Percentiles rank a stretch among this genome's conserved stretches.
Evolutionary conservation across 1,140 invertebrate genomes (phyloP).

Genomic region (Drosophila obscura): DNA sequence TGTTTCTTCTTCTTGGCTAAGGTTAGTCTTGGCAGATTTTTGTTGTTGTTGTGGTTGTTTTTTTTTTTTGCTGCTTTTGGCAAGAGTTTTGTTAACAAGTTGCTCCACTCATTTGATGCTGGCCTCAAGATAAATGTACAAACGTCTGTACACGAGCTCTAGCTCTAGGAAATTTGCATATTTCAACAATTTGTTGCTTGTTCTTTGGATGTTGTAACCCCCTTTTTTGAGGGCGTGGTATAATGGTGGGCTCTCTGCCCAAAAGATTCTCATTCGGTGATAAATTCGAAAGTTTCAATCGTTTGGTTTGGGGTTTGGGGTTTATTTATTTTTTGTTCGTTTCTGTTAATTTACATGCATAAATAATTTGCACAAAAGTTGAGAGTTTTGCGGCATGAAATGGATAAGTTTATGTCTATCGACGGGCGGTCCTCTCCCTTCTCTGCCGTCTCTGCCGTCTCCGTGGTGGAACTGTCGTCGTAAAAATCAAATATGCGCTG

Average conservation of each 20-base stretch:
- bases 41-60: no score
- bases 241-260: constrained; percentile 52
- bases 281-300: constrained; percentile 61
- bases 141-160: constrained; percentile 17
- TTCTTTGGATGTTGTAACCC: constrained; percentile 50
- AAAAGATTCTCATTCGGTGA: constrained; percentile 46
- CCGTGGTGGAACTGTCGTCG: constrained; percentile 10
- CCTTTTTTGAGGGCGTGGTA: constrained; percentile 56
- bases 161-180: constrained; percentile 58
- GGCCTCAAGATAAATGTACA: constrained; percentile 62
- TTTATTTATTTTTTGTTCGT: constrained; percentile 18
- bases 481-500: constrained; percentile 59
- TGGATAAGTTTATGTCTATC: constrained; percentile 63
- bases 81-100: constrained; percentile 53
- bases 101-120: constrained; percentile 41
- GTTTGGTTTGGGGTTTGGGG: constrained; percentile 16
- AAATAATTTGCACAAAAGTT: constrained; percentile 57
- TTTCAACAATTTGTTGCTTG: constrained; percentile 61
- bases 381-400: constrained; percentile 54
- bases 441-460: constrained; percentile 27
- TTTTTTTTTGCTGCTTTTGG: constrained; percentile 48
- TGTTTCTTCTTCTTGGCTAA: constrained; percentile 10
- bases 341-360: constrained; percentile 67
- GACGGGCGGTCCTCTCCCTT: constrained; percentile 44
- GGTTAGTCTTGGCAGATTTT: constrained; percentile 20